Evolutionary conservation across 2,797 vertebrate genomes (phyloP), one percentile per base, ranked within the genome.

Genomic region (Sylvilagus floridanus): DNA sequence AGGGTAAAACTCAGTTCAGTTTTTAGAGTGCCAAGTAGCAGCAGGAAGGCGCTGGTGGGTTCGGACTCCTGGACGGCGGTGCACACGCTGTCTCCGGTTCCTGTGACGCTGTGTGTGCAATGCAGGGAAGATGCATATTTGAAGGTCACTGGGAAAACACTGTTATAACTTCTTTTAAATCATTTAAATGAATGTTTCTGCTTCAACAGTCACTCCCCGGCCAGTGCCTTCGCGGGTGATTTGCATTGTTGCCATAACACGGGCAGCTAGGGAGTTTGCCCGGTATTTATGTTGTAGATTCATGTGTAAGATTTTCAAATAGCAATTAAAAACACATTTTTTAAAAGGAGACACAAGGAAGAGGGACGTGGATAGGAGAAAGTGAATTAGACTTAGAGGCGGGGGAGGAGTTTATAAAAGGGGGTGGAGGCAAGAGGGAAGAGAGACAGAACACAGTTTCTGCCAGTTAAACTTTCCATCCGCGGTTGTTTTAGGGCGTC

Each of bases 111-210:
- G 0, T 28, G 0, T 73, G 54, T 65, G 47, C 92, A 47, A 0
- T 78, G 42, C 1, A 72, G 94, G 95, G 94, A 97, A 87, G 90
- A 95, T 87, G 86, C 82, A 81, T 91, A 88, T 96, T 66, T 91
- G 96, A 96, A 97, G 95, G 88, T 89, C 90, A 60, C 63, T 22
- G 47, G 76, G 87, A 95, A 95, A 95, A 90, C 2, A 57, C 65
- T 94, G 62, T 71, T 84, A 90, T 93, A 93, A 85, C 57, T 86
- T 97, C 84, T 93, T 97, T 97, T 91, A 96, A 94, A 95, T 96
- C 60, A 93, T 93, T 97, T 92, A 95, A 96, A 97, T 97, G 97
- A 97, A 84, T 28, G 97, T 97, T 97, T 97, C 91, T 97, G 52
- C 68, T 96, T 92, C 83, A 96, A 54, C 88, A 91, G 37, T 94